A percentile compares a stretch with the other conserved stretches of the same genome.
Evolutionary conservation across 2,113 vertebrate species (phyloP).

Genomic region (Merops nubicus): DNA sequence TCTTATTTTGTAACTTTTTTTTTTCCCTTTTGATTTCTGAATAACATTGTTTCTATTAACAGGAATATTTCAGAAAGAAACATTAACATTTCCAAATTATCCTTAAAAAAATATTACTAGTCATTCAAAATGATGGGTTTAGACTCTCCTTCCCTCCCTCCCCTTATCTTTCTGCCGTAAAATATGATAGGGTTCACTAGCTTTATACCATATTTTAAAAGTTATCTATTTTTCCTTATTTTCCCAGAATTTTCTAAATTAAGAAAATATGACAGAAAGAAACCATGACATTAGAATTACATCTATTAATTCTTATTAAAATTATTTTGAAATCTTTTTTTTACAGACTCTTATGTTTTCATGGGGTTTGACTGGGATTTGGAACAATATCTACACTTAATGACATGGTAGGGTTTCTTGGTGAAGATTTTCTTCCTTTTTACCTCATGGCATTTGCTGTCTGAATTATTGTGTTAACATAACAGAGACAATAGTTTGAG

Average conservation of each 20-base stretch:
- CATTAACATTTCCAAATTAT: neutral
- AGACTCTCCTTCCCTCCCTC: neutral
- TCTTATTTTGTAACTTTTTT: neutral
- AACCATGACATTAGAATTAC: rapidly evolving
- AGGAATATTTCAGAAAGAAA: neutral
- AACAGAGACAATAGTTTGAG: neutral
- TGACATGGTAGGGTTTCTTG: neutral
- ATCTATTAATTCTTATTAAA: no score
- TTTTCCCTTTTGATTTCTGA: neutral
- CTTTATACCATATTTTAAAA: neutral
- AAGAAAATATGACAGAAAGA: neutral
- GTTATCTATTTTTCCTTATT: neutral
- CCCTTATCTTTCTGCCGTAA: neutral
- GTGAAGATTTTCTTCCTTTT: neutral
- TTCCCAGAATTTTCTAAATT: neutral
- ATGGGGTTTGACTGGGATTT: rapidly evolving
- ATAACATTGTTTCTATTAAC: neutral
- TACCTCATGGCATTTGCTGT: neutral
- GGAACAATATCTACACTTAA: neutral
- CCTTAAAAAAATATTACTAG: neutral
- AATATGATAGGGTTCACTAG: rapidly evolving
- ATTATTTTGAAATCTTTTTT: neutral
- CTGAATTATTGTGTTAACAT: neutral
- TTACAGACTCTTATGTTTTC: neutral
- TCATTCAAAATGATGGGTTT: neutral